phyloP scores from a whole-genome alignment of 2,113 vertebrate genomes.

The Phaetusa simplex region DNA sequence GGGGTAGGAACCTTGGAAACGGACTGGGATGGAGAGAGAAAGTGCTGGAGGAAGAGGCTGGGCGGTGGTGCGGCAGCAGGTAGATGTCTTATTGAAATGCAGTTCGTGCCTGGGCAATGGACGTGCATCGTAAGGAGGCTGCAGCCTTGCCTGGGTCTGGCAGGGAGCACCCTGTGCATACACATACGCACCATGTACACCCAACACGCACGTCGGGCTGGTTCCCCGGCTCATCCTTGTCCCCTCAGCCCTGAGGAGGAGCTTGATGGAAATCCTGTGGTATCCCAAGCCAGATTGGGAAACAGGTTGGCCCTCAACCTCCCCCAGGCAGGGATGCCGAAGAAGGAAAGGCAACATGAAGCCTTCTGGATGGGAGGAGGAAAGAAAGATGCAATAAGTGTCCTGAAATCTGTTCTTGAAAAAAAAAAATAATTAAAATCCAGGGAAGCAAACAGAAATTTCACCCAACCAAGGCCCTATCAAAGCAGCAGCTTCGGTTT shows the following conservation, averaged over 20 bases:
- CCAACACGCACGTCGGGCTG: background rate
- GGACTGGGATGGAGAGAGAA: background rate
- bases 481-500: background rate
- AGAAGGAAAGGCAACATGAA: background rate
- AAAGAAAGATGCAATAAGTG: background rate
- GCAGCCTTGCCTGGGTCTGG: background rate
- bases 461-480: background rate
- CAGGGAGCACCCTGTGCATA: background rate
- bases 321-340: background rate
- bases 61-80: background rate
- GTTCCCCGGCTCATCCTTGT: background rate
- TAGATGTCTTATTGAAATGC: background rate
- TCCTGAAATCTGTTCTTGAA: background rate
- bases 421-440: background rate
- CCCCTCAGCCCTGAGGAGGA: background rate
- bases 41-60: background rate
- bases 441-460: background rate
- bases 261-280: background rate
- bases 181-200: background rate
- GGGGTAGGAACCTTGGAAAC: background rate
- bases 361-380: background rate
- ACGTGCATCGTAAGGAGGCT: background rate
- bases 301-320: background rate
- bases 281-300: background rate
- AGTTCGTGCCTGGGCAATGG: background rate